These are phyloP conservation scores for Thecophora atra DNA, from an alignment of 2,888 invertebrate species.

Conservation along the genomic window DNA sequence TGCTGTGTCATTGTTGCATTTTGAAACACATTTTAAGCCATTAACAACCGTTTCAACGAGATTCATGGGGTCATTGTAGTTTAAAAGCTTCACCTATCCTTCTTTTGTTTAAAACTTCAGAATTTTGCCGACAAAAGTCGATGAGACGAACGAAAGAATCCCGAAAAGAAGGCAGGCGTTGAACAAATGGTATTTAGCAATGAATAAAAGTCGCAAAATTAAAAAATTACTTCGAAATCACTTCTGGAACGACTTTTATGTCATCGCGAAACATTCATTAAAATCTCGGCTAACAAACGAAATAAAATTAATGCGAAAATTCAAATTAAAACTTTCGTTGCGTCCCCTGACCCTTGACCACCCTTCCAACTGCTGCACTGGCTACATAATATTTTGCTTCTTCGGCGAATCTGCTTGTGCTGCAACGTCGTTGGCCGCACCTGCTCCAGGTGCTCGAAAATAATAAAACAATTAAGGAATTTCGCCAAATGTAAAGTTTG, in stretches of 20 bases:
- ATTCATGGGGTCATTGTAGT: too few relatives aligned
- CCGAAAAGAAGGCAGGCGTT: neutral
- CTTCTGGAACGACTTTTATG: neutral
- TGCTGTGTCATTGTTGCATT: too few relatives aligned
- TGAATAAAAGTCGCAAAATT: neutral
- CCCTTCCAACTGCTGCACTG: too few relatives aligned
- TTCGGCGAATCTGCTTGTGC: too few relatives aligned
- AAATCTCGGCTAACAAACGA: neutral
- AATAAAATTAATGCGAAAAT: neutral
- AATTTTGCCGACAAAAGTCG: too few relatives aligned
- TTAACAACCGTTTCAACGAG: too few relatives aligned
- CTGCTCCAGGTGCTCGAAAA: neutral
- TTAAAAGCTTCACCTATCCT: too few relatives aligned
- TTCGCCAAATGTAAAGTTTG: slow-evolving; percentile 1
- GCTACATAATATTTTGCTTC: too few relatives aligned
- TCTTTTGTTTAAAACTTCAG: too few relatives aligned
- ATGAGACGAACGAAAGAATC: neutral
- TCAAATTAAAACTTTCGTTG: neutral
- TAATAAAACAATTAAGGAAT: neutral
- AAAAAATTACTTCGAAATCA: too few relatives aligned
- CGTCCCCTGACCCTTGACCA: neutral
- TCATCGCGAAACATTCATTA: neutral
- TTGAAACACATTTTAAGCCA: too few relatives aligned
- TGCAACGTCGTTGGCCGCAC: neutral
- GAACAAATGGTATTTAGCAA: neutral